These are phyloP conservation scores for Venturia canescens DNA, from an alignment of 1,140 invertebrate species.

Conservation along the genomic window DNA sequence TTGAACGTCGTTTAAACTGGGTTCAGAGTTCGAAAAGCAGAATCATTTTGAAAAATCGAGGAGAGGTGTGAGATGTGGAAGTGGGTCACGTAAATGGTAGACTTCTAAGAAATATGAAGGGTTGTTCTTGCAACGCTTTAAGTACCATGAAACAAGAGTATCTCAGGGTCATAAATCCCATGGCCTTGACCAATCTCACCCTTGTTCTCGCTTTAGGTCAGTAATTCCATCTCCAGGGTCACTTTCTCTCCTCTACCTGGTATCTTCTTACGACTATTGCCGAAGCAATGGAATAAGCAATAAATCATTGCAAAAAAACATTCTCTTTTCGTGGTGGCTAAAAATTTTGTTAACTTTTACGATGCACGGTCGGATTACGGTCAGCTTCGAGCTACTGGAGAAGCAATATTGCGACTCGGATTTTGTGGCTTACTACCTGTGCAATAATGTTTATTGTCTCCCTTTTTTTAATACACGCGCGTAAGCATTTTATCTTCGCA, in stretches of 20 bases:
- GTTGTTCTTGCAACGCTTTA: not conserved
- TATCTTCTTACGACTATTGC: not conserved
- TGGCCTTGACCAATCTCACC: slow-evolving; percentile 31
- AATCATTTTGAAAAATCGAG: too few relatives aligned
- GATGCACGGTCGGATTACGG: slow-evolving; percentile 48
- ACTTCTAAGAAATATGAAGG: not conserved
- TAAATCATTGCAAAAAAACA: slow-evolving; percentile 31
- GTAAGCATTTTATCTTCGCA: too few relatives aligned
- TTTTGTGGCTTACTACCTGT: slow-evolving; percentile 2
- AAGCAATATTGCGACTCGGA: slow-evolving; percentile 11
- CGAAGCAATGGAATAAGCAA: not conserved
- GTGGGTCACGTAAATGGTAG: not conserved
- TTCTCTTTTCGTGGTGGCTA: not conserved
- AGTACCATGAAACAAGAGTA: not conserved
- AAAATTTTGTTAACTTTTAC: slow-evolving; percentile 58
- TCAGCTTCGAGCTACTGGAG: slow-evolving; percentile 49
- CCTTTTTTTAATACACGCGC: too few relatives aligned
- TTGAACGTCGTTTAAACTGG: too few relatives aligned
- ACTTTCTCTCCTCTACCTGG: slow-evolving; percentile 23
- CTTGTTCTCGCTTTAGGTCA: slow-evolving; percentile 30
- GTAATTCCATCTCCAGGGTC: slow-evolving; percentile 6
- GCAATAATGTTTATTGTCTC: too few relatives aligned
- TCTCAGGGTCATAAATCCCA: not conserved
- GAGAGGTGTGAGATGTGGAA: too few relatives aligned
- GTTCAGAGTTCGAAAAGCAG: too few relatives aligned